Conservation (phyloP, 2,888 invertebrate genomes). For the Nephrocerus scutellatus region DNA sequence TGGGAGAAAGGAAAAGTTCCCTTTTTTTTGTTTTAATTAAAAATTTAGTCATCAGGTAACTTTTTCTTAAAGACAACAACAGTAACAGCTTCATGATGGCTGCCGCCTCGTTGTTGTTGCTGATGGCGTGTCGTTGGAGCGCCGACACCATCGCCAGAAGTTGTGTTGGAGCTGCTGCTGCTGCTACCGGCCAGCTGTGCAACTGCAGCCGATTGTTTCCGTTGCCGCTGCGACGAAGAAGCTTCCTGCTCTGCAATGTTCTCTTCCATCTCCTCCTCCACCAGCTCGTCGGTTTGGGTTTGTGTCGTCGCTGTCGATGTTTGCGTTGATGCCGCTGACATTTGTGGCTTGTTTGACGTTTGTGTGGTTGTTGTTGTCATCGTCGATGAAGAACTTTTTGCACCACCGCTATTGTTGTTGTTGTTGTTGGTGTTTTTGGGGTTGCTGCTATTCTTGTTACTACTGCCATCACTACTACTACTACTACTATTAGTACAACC, state of each 20-base stretch:
- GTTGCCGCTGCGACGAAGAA: conserved; percentile 18
- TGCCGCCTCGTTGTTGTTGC: conserved; percentile 17
- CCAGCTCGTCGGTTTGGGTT: conserved; percentile 43
- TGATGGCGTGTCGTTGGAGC: conserved; percentile 21
- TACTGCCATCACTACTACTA: conserved; percentile 25
- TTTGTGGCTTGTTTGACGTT: conserved; percentile 23
- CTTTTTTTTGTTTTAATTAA: too few relatives aligned
- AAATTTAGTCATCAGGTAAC: conserved; percentile 50
- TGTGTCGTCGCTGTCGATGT: conserved; percentile 40
- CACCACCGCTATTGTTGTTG: conserved; percentile 19
- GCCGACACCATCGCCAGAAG: conserved; percentile 20
- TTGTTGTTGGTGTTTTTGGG: conserved; percentile 9
- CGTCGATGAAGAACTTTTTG: conserved; percentile 18
- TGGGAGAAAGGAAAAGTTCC: too few relatives aligned
- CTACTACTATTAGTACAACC: conserved; percentile 21
- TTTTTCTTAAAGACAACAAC: conserved; percentile 50
- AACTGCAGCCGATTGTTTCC: conserved; percentile 5
- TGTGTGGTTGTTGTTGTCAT: conserved; percentile 25
- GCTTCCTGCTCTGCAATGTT: too few relatives aligned
- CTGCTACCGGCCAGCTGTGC: conserved; percentile 6
- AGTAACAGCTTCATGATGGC: conserved; percentile 44
- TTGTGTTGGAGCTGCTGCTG: neutral
- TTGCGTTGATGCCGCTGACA: conserved; percentile 16
- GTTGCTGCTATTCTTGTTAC: conserved; percentile 19
- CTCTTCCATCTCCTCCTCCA: conserved; percentile 8